Percentiles rank a stretch among this genome's conserved stretches.
phyloP scores from a whole-genome alignment of 2,797 vertebrate species.

The Furcifer pardalis region DNA sequence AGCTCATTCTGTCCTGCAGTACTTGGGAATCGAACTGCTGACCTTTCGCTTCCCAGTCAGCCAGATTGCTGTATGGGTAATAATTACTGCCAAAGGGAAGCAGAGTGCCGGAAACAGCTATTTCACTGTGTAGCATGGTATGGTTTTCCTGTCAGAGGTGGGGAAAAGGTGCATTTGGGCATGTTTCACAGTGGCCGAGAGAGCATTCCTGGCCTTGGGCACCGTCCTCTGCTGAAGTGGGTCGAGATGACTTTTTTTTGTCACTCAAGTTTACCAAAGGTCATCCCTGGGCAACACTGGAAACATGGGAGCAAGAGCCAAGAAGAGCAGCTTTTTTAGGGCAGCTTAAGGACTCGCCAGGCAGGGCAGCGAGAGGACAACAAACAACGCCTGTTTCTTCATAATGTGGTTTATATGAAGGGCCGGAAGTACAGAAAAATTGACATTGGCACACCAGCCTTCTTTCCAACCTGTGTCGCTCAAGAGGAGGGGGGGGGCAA shows the following conservation, averaged over 20 bases:
- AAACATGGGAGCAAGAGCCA: background rate
- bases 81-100: too few relatives aligned
- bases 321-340: background rate
- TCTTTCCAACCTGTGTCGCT: background rate
- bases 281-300: background rate
- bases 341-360: background rate
- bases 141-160: background rate
- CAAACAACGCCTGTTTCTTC: background rate
- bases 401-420: background rate
- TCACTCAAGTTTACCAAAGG: background rate
- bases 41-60: too few relatives aligned
- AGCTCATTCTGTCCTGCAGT: too few relatives aligned
- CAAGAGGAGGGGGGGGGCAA: background rate
- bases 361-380: background rate
- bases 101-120: too few relatives aligned
- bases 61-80: too few relatives aligned
- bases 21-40: too few relatives aligned
- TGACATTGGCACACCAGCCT: background rate
- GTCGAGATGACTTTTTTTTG: background rate
- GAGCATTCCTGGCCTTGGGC: background rate
- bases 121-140: too few relatives aligned
- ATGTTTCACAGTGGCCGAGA: background rate
- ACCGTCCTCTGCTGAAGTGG: background rate
- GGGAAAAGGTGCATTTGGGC: background rate
- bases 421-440: background rate